A percentile compares a stretch with the other conserved stretches of the same genome.
phyloP scores from a whole-genome alignment of 1,140 invertebrate species.

The Cydia splendana region DNA sequence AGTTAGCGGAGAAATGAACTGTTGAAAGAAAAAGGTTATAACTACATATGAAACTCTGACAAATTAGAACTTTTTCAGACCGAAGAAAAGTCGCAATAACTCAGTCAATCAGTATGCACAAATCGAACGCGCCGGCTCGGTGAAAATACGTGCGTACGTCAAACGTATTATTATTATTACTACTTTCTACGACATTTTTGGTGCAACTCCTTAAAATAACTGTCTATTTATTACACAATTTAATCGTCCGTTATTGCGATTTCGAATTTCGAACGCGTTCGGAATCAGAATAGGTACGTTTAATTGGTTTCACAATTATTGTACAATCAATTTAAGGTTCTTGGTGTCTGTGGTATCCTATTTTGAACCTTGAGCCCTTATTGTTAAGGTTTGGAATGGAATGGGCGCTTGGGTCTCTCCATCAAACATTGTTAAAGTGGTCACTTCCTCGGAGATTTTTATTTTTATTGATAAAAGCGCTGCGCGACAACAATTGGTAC shows the following conservation, averaged over 20 bases:
- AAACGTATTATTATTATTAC: conserved; percentile 35
- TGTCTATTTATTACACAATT: conserved; percentile 25
- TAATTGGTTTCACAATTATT: conserved; percentile 32
- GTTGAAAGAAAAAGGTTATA: background rate
- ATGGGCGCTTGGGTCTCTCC: conserved; percentile 1
- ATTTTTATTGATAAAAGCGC: conserved; percentile 74
- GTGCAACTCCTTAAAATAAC: conserved; percentile 23
- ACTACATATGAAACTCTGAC: background rate
- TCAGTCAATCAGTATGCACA: conserved; percentile 26
- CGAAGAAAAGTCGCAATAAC: conserved; percentile 18
- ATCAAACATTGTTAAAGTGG: conserved; percentile 33
- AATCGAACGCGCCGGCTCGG: conserved; percentile 10
- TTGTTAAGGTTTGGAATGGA: background rate
- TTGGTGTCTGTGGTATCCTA: background rate
- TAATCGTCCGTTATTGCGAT: conserved; percentile 17
- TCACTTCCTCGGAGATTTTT: conserved; percentile 72
- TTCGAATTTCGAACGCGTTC: conserved; percentile 27
- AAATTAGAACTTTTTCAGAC: background rate
- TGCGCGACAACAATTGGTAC: conserved; percentile 64
- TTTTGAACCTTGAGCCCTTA: background rate
- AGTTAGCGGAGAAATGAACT: background rate
- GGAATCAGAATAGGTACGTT: conserved; percentile 29
- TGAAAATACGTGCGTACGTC: conserved; percentile 32
- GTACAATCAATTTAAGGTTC: conserved; percentile 26
- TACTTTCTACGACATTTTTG: conserved; percentile 36